Evolutionary conservation across 2,888 invertebrate genomes (phyloP).

Genomic region (Acleris holmiana): DNA sequence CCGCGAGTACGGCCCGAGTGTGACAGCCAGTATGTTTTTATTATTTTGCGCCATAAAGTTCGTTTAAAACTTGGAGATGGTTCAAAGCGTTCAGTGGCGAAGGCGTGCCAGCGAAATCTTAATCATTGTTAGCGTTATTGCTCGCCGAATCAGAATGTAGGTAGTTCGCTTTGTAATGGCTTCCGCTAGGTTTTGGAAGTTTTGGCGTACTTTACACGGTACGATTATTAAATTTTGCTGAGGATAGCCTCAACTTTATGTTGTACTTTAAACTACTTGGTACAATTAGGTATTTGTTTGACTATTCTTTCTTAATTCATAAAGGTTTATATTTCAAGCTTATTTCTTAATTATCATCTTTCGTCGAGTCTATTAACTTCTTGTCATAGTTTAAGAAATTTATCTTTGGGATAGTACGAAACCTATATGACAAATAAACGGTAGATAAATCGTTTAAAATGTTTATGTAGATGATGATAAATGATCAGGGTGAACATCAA

Average conservation of each 20-base stretch:
- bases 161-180: constrained; percentile 36
- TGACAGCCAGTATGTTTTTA: constrained; percentile 37
- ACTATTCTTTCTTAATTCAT: too few relatives aligned
- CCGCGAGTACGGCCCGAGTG: constrained; percentile 28
- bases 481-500: too few relatives aligned
- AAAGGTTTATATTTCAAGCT: too few relatives aligned
- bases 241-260: constrained; percentile 3
- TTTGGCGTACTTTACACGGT: constrained; percentile 30
- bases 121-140: constrained; percentile 39
- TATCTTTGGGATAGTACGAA: too few relatives aligned
- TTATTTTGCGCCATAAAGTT: constrained; percentile 37
- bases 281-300: too few relatives aligned
- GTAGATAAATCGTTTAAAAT: too few relatives aligned
- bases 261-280: neutral
- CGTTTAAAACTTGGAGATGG: constrained; percentile 39
- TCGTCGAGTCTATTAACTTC: too few relatives aligned
- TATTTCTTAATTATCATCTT: too few relatives aligned
- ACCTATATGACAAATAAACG: too few relatives aligned
- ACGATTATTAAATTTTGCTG: constrained; percentile 26
- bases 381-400: too few relatives aligned
- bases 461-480: too few relatives aligned
- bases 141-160: constrained; percentile 37
- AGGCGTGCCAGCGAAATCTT: constrained; percentile 38
- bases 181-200: constrained; percentile 25
- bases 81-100: constrained; percentile 36